These are phyloP conservation scores for Chrysolina oricalcia DNA, from an alignment of 2,888 invertebrate species.

Conservation along the genomic window DNA sequence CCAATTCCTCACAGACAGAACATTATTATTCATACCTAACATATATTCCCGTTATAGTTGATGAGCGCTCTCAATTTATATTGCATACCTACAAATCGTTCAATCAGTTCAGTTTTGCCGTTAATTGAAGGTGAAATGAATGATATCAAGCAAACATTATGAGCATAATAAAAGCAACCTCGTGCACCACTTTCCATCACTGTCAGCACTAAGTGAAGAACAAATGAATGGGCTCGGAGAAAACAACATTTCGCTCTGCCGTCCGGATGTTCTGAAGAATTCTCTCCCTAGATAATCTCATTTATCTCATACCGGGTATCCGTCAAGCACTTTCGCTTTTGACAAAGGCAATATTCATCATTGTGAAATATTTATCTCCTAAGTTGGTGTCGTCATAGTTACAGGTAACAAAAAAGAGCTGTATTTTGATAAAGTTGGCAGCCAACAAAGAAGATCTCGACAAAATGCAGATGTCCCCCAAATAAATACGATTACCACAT, in stretches of 20 bases:
- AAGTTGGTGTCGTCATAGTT: slow-evolving; percentile 14
- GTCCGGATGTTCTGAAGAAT: slow-evolving; percentile 16
- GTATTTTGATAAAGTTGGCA: not conserved
- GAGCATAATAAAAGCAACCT: slow-evolving; percentile 20
- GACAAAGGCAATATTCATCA: slow-evolving; percentile 24
- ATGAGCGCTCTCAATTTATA: not conserved
- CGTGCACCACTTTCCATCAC: slow-evolving; percentile 18
- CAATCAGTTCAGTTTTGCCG: not conserved
- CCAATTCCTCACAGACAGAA: not conserved
- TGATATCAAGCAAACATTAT: not conserved
- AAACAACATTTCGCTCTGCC: slow-evolving; percentile 17
- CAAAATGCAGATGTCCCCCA: too few relatives aligned
- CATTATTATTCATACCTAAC: not conserved
- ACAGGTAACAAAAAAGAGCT: not conserved
- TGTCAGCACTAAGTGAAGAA: slow-evolving; percentile 19
- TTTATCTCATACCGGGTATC: slow-evolving; percentile 17
- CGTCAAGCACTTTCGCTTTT: slow-evolving; percentile 18
- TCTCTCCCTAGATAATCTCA: slow-evolving; percentile 19
- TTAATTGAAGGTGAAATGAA: not conserved
- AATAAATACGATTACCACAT: too few relatives aligned
- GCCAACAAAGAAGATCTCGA: not conserved
- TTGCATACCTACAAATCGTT: not conserved
- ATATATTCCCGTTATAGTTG: not conserved
- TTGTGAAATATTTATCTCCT: slow-evolving; percentile 4
- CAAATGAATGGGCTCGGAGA: slow-evolving; percentile 23